These are phyloP conservation scores for Abrostola tripartita DNA, from an alignment of 2,888 invertebrate species.

Conservation along the genomic window DNA sequence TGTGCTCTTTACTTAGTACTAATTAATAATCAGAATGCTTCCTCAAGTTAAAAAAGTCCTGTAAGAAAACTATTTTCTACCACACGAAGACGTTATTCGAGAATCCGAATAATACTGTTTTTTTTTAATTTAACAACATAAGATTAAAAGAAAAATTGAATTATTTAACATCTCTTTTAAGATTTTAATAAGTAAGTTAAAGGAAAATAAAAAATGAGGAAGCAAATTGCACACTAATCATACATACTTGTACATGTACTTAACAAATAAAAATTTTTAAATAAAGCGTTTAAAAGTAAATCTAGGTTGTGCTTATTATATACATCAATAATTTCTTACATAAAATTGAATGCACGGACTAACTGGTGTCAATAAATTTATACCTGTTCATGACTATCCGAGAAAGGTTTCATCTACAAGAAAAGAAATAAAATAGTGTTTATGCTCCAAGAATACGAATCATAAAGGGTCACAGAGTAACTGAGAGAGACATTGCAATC, in stretches of 20 bases:
- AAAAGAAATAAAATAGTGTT: slow-evolving; percentile 75
- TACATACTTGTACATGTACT: slow-evolving; percentile 40
- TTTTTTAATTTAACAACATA: neutral
- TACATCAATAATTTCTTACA: slow-evolving; percentile 66
- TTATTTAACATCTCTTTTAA: slow-evolving; percentile 3
- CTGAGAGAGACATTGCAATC: slow-evolving; percentile 20
- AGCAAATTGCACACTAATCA: slow-evolving; percentile 58
- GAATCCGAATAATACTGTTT: slow-evolving; percentile 34
- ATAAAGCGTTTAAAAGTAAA: slow-evolving; percentile 58
- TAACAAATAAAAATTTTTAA: slow-evolving; percentile 47
- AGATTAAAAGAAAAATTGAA: slow-evolving; percentile 8
- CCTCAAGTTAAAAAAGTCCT: slow-evolving; percentile 49
- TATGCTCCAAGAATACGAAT: slow-evolving; percentile 47
- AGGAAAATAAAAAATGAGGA: slow-evolving; percentile 58
- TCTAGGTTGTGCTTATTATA: slow-evolving; percentile 61
- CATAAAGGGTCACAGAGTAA: slow-evolving; percentile 27
- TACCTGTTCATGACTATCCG: slow-evolving; percentile 88
- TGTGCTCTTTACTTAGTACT: slow-evolving; percentile 42
- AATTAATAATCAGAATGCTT: slow-evolving; percentile 50
- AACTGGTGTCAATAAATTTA: slow-evolving; percentile 75
- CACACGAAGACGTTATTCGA: slow-evolving; percentile 25
- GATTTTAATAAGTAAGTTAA: slow-evolving; percentile 1
- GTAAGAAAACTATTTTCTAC: slow-evolving; percentile 31
- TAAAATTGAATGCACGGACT: slow-evolving; percentile 74
- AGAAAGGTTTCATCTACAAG: slow-evolving; percentile 88